Base-by-base conservation (phyloP, 2,797 vertebrate species). In the Chelonia mydas region DNA sequence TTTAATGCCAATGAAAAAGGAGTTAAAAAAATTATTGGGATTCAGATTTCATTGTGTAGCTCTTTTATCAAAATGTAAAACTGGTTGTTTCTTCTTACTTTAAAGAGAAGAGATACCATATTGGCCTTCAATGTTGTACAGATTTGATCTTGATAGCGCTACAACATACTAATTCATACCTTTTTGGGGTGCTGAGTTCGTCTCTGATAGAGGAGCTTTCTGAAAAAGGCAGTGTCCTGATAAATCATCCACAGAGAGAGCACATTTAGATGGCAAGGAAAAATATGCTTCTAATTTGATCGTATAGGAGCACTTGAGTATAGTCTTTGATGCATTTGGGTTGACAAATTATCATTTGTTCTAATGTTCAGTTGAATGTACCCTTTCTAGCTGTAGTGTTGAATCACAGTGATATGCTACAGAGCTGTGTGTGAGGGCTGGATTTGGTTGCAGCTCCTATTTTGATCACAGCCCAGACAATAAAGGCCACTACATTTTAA, bases 1-100 rank as follows among this genome's bases (percentile, higher is more conserved):
- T 97, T 95, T 93, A 95, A 96, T 91, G 92, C 87, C 86, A 90
- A 47, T 83, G 93, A 95, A 95, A 95, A 86, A 59, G 28, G 92
- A 95, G 90, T 87, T 96, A 13, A 31, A 89, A 92, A 93, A 96
- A 97, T 97, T 68, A 84, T 79, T 96, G 87, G 93, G 94, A 65
- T 91, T 95, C 93, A 78, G 68, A 87, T 97, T 95, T 93, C 92
- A 91, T 87, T 94, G 94, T 95, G 93, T 93, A 91, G 85, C 93
- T 92, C 54, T 91, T 95, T 94, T 90, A 96, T 97, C 93, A 96
- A 97, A 95, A 95, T 92, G 82, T 80, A 93, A 95, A 33, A 97
- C 83, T 76, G 1, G 1, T 83, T 95, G 84, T 94, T 77, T 96
- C 87, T 84, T 93, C 49, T 82, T 84, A 78, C 84, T 76, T 86